A percentile compares a stretch with the other conserved stretches of the same genome.
Evolutionary conservation across 2,113 vertebrate genomes (phyloP).

Genomic region (Smithornis capensis): DNA sequence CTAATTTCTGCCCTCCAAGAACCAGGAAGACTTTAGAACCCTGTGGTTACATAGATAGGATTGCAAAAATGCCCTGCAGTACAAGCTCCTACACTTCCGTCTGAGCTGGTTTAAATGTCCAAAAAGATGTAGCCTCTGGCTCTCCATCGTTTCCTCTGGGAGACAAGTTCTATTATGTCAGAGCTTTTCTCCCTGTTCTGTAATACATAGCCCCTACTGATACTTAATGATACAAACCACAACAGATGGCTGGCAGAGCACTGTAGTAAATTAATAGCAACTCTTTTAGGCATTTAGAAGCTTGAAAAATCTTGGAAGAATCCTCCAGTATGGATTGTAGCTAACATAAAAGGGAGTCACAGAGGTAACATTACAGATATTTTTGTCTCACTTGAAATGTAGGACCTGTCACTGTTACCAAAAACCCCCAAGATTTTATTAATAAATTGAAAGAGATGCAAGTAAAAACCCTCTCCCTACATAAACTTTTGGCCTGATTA

Average conservation of each 20-base stretch:
- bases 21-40: not conserved
- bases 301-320: slow-evolving; percentile 1
- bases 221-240: slow-evolving; percentile 42
- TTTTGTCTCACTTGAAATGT: not conserved
- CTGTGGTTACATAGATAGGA: not conserved
- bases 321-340: not conserved
- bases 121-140: not conserved
- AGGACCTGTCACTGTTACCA: not conserved
- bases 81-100: not conserved
- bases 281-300: not conserved
- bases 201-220: not conserved
- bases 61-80: not conserved
- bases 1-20: not conserved
- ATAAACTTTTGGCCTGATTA: not conserved
- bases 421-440: not conserved
- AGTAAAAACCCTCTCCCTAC: not conserved
- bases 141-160: not conserved
- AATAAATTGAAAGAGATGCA: not conserved
- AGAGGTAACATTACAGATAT: not conserved
- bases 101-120: not conserved
- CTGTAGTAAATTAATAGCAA: slow-evolving; percentile 18
- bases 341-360: not conserved
- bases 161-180: not conserved
- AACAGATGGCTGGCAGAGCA: slow-evolving; percentile 46
- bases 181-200: not conserved